Evolutionary conservation across 1,140 invertebrate species (phyloP).

Genomic region (Bombus confusus): DNA sequence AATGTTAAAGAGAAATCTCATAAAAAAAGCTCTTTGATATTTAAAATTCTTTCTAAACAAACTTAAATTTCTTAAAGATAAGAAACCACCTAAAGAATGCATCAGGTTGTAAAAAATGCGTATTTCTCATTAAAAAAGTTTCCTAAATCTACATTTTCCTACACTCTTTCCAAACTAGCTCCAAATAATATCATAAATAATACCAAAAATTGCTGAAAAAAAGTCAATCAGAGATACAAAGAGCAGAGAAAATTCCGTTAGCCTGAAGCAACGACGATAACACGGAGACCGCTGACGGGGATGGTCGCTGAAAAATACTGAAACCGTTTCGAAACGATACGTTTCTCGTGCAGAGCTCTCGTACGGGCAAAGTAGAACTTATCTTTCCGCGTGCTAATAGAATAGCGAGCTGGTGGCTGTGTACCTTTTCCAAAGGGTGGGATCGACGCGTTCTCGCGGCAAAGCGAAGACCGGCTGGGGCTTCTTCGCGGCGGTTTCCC

Average conservation of each 20-base stretch:
- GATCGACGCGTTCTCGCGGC: slow-evolving; percentile 11
- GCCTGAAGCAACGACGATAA: background rate
- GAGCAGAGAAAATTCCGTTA: background rate
- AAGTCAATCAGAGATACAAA: background rate
- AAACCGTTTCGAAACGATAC: slow-evolving; percentile 4
- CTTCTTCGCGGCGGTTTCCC: slow-evolving; percentile 62
- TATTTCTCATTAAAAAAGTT: background rate
- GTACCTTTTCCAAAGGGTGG: background rate
- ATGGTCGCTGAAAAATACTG: background rate
- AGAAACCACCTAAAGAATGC: background rate
- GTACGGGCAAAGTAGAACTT: slow-evolving; percentile 42
- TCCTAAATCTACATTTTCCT: too few relatives aligned
- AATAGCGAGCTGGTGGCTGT: slow-evolving; percentile 54
- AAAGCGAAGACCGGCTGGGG: slow-evolving; percentile 44
- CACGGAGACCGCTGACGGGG: background rate
- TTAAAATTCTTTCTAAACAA: background rate
- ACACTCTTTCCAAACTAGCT: rapidly evolving
- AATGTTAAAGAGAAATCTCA: too few relatives aligned
- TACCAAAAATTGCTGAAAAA: background rate
- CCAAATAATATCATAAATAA: background rate
- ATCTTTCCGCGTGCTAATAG: slow-evolving; percentile 62
- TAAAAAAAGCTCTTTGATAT: background rate
- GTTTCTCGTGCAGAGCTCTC: background rate
- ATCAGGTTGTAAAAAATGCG: too few relatives aligned
- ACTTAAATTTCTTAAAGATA: background rate